These are phyloP conservation scores for Eublepharis macularius DNA, from an alignment of 2,113 vertebrate genomes.

Conservation along the genomic window DNA sequence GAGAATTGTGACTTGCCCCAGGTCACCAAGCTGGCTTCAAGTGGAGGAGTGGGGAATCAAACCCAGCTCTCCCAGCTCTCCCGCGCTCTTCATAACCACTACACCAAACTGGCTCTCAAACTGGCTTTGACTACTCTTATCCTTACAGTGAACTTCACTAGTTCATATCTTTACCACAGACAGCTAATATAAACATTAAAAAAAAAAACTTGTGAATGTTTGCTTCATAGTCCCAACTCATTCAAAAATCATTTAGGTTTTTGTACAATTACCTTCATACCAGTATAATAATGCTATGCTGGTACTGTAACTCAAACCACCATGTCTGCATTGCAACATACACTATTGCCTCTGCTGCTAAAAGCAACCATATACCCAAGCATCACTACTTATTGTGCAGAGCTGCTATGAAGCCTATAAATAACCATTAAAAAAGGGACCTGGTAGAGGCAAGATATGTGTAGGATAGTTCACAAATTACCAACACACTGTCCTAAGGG, in stretches of 20 bases:
- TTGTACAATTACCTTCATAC: conserved; percentile 12
- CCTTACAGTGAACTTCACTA: no score
- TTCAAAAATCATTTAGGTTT: conserved; percentile 1
- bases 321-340: background rate
- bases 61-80: no score
- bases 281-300: background rate
- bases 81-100: no score
- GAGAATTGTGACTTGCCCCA: no score
- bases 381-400: background rate
- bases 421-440: background rate
- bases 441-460: conserved; percentile 6
- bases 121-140: no score
- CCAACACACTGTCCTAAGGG: conserved; percentile 3
- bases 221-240: background rate
- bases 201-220: background rate
- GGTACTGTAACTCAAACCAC: background rate
- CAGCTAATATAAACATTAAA: background rate
- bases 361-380: conserved; percentile 8
- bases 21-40: no score
- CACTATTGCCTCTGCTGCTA: background rate
- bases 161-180: background rate
- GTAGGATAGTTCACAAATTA: conserved; percentile 19
- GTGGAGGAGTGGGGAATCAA: no score
- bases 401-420: conserved; percentile 18
- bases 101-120: no score